These are phyloP conservation scores for Sebastes dallii DNA, from an alignment of 2,797 vertebrate species.

Conservation along the genomic window DNA sequence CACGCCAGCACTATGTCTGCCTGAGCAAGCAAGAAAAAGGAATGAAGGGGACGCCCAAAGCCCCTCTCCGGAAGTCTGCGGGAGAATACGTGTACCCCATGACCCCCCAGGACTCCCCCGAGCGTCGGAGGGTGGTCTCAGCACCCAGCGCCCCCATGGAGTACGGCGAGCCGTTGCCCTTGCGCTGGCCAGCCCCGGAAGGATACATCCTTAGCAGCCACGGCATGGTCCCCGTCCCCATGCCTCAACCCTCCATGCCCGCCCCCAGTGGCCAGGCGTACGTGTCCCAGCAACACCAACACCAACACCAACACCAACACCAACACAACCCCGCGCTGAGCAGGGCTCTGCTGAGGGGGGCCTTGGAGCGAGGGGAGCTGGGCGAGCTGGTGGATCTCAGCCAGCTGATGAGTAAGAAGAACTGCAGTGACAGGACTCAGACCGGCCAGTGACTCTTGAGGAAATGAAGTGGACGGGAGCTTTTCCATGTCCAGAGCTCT, in stretches of 20 bases:
- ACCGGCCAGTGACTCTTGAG: constrained; percentile 80
- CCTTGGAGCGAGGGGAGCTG: constrained; percentile 80
- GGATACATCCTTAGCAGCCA: constrained; percentile 91
- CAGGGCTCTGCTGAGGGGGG: constrained; percentile 77
- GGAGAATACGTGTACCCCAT: constrained; percentile 89
- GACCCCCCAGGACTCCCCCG: constrained; percentile 91
- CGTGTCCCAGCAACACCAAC: constrained; percentile 62
- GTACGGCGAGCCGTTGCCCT: constrained; percentile 82
- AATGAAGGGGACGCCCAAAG: constrained; percentile 76
- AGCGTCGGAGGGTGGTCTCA: constrained; percentile 91
- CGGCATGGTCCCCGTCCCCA: constrained; percentile 69
- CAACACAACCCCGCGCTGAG: constrained; percentile 66
- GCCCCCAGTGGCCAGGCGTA: constrained; percentile 66
- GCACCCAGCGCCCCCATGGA: constrained; percentile 88
- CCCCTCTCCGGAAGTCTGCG: constrained; percentile 84
- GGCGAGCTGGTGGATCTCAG: constrained; percentile 89
- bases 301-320: constrained; percentile 57
- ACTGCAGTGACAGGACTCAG: constrained; percentile 90
- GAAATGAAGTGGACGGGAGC: constrained; percentile 35
- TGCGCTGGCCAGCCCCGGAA: constrained; percentile 88
- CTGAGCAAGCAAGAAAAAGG: constrained; percentile 81
- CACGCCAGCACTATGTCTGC: constrained; percentile 87
- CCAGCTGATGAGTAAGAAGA: constrained; percentile 89
- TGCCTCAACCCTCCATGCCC: constrained; percentile 70
- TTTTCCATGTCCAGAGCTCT: constrained; percentile 47